Evolutionary conservation across 1,140 invertebrate species (phyloP), one percentile per base, ranked within the genome.

Genomic region (Andrena cerasifolii): DNA sequence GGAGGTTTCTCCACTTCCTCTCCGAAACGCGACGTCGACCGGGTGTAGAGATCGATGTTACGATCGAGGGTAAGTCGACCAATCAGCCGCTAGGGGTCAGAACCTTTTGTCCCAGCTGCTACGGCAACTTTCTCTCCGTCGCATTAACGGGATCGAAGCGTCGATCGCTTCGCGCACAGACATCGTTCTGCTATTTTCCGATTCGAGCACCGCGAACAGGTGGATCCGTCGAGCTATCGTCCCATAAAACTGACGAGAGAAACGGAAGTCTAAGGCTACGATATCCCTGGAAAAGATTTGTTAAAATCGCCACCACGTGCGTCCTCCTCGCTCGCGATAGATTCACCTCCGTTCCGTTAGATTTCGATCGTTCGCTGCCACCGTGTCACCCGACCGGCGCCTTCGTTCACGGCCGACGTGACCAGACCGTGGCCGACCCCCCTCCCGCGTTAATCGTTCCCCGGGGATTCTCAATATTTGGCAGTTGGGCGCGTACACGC

Each of bases 181-280:
- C 21, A 4, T 3, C 18, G 12, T 24, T 47, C 45, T 1, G 16
- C 3, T 5, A 8, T 31, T 40, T 49, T 33, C 26, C 6, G 33
- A 21, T 12, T 36, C n/a, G n/a, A n/a, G n/a, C n/a, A n/a, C n/a
- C 33, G 45, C 53, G 62, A 45, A 58, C 8, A 47, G 28, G 4
- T 40, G 54, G 53, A 76, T 79, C 70, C 80, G 67, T 40, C 80
- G 76, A 59, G 58, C 53, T 24, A 70, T 18, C 36, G 28, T 78
- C 63, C 56, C 80, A 28, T 54, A 58, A 79, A 84, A 84, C 58
- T 28, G 71, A 79, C 68, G 59, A 79, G 70, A 84, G 80, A 82
- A 82, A 82, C 63, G 43, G n/a, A 71, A 78, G 71, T 79, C 71
- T 79, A 71, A 71, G 53, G 56, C 63, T 83, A 72, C 74, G 74